Evolutionary conservation across 2,888 invertebrate species (phyloP).

Genomic region (Pheosia gnoma): DNA sequence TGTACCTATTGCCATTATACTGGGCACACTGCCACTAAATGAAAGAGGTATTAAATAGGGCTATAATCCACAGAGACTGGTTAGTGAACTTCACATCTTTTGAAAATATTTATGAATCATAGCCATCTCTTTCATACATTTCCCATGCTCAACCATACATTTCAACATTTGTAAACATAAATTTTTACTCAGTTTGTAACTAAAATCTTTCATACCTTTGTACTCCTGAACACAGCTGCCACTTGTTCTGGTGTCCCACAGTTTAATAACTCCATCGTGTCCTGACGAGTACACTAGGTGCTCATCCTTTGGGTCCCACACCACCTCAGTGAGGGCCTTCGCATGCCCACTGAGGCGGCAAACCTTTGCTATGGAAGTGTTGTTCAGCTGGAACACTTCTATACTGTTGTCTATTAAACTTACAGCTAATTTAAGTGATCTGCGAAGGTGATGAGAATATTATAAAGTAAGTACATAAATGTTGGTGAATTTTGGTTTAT

Average conservation of each 20-base stretch:
- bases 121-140: background rate
- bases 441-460: constrained; percentile 34
- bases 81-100: too few species aligned
- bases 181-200: background rate
- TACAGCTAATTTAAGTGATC: constrained; percentile 66
- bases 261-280: constrained; percentile 81
- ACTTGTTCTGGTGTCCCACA: constrained; percentile 86
- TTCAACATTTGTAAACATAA: background rate
- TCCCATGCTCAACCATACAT: too few species aligned
- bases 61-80: too few species aligned
- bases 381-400: constrained; percentile 68
- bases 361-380: constrained; percentile 56
- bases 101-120: background rate
- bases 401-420: constrained; percentile 65
- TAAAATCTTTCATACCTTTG: constrained; percentile 50
- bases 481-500: too few species aligned
- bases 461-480: too few species aligned
- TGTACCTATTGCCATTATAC: too few species aligned
- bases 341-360: constrained; percentile 74
- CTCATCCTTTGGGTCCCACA: constrained; percentile 83
- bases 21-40: too few species aligned
- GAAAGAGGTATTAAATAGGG: too few species aligned
- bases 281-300: constrained; percentile 85
- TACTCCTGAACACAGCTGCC: constrained; percentile 67
- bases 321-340: constrained; percentile 81